These are phyloP conservation scores for Cuniculus paca DNA, from an alignment of 2,797 vertebrate species.

Conservation along the genomic window DNA sequence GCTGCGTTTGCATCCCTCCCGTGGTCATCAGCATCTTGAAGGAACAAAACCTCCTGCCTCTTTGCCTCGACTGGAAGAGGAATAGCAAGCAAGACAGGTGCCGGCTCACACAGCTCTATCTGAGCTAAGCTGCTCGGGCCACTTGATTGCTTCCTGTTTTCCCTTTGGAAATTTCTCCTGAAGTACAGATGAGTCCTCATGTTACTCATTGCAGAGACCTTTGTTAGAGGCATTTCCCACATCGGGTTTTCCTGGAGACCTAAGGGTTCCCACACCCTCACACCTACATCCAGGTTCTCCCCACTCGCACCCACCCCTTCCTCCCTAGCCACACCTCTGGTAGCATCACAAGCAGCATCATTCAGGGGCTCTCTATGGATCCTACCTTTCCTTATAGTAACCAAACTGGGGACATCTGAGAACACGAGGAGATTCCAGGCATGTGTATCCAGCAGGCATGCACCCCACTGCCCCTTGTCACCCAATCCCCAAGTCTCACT, in stretches of 20 bases:
- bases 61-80: not conserved
- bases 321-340: not conserved
- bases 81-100: not conserved
- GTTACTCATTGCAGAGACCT: not conserved
- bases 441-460: not conserved
- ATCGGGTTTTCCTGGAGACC: not conserved
- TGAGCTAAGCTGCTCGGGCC: not conserved
- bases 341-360: not conserved
- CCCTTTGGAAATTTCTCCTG: not conserved
- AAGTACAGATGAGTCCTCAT: not conserved
- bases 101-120: not conserved
- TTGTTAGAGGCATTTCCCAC: not conserved
- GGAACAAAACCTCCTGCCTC: not conserved
- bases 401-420: not conserved
- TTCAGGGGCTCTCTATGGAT: not conserved
- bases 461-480: not conserved
- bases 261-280: not conserved
- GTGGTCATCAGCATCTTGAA: not conserved
- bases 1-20: not conserved
- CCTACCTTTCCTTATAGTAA: not conserved
- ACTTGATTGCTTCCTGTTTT: not conserved
- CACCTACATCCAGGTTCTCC: not conserved
- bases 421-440: not conserved
- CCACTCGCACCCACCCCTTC: accelerated
- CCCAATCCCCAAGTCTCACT: not conserved